Base-by-base conservation (phyloP, 1,140 invertebrate genomes). In the Conus ventricosus region DNA sequence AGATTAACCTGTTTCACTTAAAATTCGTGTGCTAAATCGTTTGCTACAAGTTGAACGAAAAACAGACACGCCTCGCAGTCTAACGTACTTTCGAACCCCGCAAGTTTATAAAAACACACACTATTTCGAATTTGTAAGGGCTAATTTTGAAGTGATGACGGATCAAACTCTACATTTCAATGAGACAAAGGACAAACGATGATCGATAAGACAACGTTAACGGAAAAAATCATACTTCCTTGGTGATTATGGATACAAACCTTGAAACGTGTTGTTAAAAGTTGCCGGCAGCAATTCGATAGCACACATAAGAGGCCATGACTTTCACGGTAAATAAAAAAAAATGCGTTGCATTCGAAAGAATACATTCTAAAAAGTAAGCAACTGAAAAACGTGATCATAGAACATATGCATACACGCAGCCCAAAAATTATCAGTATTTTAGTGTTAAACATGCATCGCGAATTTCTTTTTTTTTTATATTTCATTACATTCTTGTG, bases 251-350 rank as follows among this genome's bases (percentile, higher is more conserved):
- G 11, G 25, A n/a, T 83, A 83, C 53, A 55, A 63, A 88, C 87
- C 81, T 81, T 57, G 23, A 80, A 57, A 27, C 5, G 13, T 78
- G 76, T 51, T 78, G 23, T 53, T 87, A 23, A 23, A 55, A 81
- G 27, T 81, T 88, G 78, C 78, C 57, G n/a, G 57, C 81, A 81
- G 27, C 81, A 27, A 27, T 67, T 11, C 81, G 81, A 20, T 63
- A 83, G 55, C 81, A 88, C 54, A 87, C 85, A 53, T 87, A 57
- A 0, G 85, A 27, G 6, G 81, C 81, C 81, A 88, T 88, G 60
- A 78, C 76, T 27, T 54, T 39, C 57, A 25, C 39, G 53, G 25
- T 87, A 23, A 54, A 78, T 60, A 55, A 57, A 87, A 80, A 57
- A 78, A 76, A 13, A 51, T 20, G 54, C 20, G 13, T 71, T 71